Evolutionary conservation across 2,113 vertebrate genomes (phyloP), one percentile per base, ranked within the genome.

Genomic region (Polypterus senegalus): DNA sequence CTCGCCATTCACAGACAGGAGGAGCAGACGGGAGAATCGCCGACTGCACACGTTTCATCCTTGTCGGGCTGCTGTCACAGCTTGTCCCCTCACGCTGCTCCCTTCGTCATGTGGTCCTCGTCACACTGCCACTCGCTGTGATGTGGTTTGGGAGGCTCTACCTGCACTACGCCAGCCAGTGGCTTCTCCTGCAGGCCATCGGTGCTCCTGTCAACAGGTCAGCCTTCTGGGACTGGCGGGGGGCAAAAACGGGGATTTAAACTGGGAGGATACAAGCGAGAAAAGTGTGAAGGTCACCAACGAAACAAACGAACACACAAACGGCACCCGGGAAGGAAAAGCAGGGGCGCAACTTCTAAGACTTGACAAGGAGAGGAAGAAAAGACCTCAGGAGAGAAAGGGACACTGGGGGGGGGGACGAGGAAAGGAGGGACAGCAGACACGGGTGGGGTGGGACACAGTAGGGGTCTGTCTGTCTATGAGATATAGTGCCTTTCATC

Each of bases 81-180:
- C 82, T 96, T 63, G 82, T 84, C 59, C 55, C 86, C 9, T 63
- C 77, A n/a, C 65, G 1, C 6, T 77, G 85, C 86, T 46, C 9
- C 66, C 88, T 77, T 46, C 65, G 77, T 63, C 77, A 85, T 63
- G 88, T 90, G 75, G 83, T 84, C 81, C 79, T 86, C 66, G 76
- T 89, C 11, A 4, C 80, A 9, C 70, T 84, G 69, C 76, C 94
- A 66, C 63, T 85, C 49, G 70, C 82, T 75, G 75, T 90, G 68
- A 83, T 93, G 75, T 97, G 92, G 91, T 93, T 97, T 65, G 69
- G 86, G 69, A 84, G 92, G 70, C 89, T 97, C 63, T 95, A 92
- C 80, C 70, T 95, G 76, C 94, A 94, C 80, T 97, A 97, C 81
- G 79, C 86, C 68, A 88, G 90, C 81, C 96, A 97, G 72, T 93